Conservation (phyloP, 2,113 vertebrate species). For the Sapayoa aenigma region DNA sequence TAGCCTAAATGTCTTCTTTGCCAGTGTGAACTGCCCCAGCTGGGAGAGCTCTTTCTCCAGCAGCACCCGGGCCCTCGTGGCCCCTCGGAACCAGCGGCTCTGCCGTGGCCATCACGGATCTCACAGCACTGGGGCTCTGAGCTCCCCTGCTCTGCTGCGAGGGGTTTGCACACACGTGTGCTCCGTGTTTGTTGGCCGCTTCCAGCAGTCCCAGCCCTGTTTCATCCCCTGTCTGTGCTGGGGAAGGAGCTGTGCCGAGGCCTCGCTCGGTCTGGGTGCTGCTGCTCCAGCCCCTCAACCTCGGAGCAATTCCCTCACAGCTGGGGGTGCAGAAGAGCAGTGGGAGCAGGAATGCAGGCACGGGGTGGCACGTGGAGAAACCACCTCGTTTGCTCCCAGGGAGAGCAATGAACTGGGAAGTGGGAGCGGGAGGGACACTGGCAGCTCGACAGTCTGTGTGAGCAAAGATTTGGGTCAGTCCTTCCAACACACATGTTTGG, state of each 20-base stretch:
- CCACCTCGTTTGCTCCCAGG: fast-evolving
- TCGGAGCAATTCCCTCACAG: fast-evolving
- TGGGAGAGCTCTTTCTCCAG: background rate
- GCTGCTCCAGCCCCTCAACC: background rate
- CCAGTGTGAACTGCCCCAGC: background rate
- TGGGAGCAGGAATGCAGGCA: background rate
- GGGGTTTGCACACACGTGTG: background rate
- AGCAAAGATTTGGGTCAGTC: background rate
- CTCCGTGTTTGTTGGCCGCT: background rate
- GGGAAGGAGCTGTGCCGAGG: fast-evolving
- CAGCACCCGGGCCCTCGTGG: background rate
- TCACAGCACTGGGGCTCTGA: background rate
- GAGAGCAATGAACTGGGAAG: background rate
- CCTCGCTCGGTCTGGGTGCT: too few species aligned
- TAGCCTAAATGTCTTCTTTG: conserved; percentile 69
- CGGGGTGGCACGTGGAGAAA: background rate
- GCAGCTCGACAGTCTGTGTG: background rate
- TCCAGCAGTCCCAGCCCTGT: background rate
- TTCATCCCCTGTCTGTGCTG: background rate
- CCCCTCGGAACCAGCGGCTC: background rate
- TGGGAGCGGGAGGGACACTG: background rate
- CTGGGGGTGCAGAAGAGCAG: background rate
- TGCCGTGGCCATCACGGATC: fast-evolving
- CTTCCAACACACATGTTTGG: background rate
- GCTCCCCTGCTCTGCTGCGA: background rate